Percentiles rank a stretch among this genome's conserved stretches.
Evolutionary conservation across 2,888 invertebrate genomes (phyloP).

Genomic region (Cataglyphis albicans): DNA sequence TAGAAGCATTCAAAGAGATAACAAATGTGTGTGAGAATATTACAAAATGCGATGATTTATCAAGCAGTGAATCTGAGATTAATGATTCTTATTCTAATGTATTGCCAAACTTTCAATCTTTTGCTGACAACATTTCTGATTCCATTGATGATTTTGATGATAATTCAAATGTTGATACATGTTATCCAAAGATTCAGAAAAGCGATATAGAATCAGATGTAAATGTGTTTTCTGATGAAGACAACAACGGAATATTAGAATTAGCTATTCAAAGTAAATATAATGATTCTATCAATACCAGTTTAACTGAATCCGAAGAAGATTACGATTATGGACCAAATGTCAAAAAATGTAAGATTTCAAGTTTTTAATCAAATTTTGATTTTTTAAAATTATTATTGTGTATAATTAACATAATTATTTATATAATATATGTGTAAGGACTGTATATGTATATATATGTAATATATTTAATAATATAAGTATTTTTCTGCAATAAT

Average conservation of each 20-base stretch:
- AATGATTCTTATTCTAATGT: neutral
- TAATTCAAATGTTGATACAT: neutral
- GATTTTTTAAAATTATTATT: neutral
- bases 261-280: neutral
- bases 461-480: neutral
- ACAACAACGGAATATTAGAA: neutral
- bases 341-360: constrained; percentile 8
- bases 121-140: neutral
- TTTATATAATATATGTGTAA: neutral
- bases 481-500: neutral
- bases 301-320: constrained; percentile 1
- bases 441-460: neutral
- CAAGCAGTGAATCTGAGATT: neutral
- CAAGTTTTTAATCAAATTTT: neutral
- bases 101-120: neutral
- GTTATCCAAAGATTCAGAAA: neutral
- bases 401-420: neutral
- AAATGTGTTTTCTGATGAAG: neutral
- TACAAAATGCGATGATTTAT: neutral
- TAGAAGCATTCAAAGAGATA: neutral
- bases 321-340: constrained; percentile 22
- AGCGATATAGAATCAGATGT: constrained; percentile 3
- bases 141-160: neutral
- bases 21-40: neutral
- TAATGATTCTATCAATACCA: neutral